Percentiles rank a stretch among this genome's conserved stretches.
Evolutionary conservation across 1,140 invertebrate species (phyloP).

Genomic region (Pseudobourletiella spinata): DNA sequence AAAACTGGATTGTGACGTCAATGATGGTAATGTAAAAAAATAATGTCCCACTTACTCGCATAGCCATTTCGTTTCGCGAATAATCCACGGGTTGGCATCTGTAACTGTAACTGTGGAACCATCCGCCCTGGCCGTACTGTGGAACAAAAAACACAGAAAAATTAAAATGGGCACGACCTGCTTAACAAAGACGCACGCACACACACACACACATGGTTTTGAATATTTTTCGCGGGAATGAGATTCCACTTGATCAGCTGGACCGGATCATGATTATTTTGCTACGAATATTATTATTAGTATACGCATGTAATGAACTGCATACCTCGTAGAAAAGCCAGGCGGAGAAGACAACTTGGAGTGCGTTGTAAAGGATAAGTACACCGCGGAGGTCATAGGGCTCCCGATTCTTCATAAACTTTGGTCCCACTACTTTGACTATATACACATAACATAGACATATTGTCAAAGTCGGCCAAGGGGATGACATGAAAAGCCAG

Average conservation of each 20-base stretch:
- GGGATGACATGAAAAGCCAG: conserved; percentile 85
- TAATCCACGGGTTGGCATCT: conserved; percentile 86
- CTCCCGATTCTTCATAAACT: conserved; percentile 75
- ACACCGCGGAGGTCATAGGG: conserved; percentile 68
- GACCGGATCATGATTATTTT: too few relatives aligned
- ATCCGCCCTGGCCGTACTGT: conserved; percentile 60
- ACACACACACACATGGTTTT: too few relatives aligned
- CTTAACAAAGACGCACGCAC: too few relatives aligned
- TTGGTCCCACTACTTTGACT: conserved; percentile 69
- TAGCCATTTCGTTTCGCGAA: conserved; percentile 59
- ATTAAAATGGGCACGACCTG: too few relatives aligned
- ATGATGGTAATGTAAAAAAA: not conserved
- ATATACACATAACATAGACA: conserved; percentile 78
- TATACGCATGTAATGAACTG: not conserved
- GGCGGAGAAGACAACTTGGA: conserved; percentile 71
- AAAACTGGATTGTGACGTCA: not conserved
- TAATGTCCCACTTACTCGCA: conserved; percentile 59
- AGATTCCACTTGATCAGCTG: too few relatives aligned
- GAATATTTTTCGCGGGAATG: too few relatives aligned
- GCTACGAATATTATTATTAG: too few relatives aligned
- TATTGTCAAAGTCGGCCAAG: conserved; percentile 73
- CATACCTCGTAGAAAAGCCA: conserved; percentile 73
- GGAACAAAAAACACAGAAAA: too few relatives aligned
- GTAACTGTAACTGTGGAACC: conserved; percentile 58
- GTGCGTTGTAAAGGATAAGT: conserved; percentile 73